Evolutionary conservation across 2,113 vertebrate genomes (phyloP), one percentile per base, ranked within the genome.

Genomic region (Alethe castanea): DNA sequence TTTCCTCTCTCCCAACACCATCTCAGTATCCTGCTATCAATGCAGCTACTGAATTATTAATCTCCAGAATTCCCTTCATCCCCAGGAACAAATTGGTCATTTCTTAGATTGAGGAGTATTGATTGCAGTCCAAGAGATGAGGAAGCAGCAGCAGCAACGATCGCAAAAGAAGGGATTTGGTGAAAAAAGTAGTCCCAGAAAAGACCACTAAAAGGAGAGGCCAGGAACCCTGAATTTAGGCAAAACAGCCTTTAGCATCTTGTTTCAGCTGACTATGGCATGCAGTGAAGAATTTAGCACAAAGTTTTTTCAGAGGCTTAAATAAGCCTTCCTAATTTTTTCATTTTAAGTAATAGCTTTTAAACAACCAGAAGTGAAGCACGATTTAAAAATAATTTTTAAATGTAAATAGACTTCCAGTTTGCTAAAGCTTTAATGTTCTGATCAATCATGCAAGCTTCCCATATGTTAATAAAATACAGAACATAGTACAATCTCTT

Each of bases 61-160:
- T 35, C 4, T 69, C n/a, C 48, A 76, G n/a, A 94, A 85, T 36
- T 91, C 61, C 19, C 24, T 70, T 93, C 35, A 67, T 20, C 5
- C 26, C 16, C 38, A 67, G 44, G 35, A 91, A 74, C 10, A 82
- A 57, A 53, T 48, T 73, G 47, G 25, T 77, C n/a, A 12, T 56
- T 80, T 77, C 59, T 88, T 36, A 66, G 36, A 88, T 35, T 69
- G 1, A 0, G 57, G 14, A 45, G 14, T 25, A 77, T 83, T 47
- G 59, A 86, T 95, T 66, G 38, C 67, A 70, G 79, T 71, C 76
- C 86, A 70, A 88, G 45, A 81, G 7, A 95, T 77, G 67, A 92
- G 79, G 76, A 90, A 95, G 42, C 83, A 93, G 59, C 84, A 94
- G 91, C 90, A 96, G 85, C 70, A 93, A 82, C 22, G 59, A 85